phyloP scores from a whole-genome alignment of 2,113 vertebrate species.

The Sebastes fasciatus region DNA sequence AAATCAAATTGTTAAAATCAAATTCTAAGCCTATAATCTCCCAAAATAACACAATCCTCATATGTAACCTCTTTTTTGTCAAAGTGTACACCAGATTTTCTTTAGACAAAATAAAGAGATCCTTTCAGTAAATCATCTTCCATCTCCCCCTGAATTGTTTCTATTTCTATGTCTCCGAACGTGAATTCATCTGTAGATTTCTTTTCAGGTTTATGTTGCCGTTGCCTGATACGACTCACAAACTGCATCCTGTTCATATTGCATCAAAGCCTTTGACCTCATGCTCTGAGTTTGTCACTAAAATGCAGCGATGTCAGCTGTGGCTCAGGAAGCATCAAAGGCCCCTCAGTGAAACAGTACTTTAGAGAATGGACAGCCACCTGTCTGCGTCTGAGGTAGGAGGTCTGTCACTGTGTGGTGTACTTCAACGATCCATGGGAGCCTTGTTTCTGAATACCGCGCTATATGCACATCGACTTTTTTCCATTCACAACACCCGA shows the following conservation, averaged over 20 bases:
- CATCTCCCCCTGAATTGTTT: neutral
- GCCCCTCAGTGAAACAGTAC: neutral
- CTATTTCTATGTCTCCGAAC: neutral
- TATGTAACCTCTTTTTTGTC: neutral
- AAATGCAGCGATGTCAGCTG: conserved; percentile 6
- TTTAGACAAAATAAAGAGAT: too few species aligned
- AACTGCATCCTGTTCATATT: neutral
- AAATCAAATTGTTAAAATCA: too few species aligned
- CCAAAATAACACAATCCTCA: neutral
- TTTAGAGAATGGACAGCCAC: neutral
- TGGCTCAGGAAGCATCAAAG: conserved; percentile 47
- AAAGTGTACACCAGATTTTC: neutral
- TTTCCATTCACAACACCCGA: conserved; percentile 22
- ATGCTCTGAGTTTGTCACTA: neutral
- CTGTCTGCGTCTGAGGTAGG: neutral
- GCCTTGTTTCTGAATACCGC: conserved; percentile 27
- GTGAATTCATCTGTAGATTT: neutral
- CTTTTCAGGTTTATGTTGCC: neutral
- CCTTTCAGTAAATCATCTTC: neutral
- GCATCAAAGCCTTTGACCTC: conserved; percentile 26
- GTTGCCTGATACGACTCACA: neutral
- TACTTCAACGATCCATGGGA: conserved; percentile 11
- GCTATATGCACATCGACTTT: conserved; percentile 12
- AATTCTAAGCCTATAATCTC: neutral
- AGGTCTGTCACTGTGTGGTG: conserved; percentile 7